Evolutionary conservation across 1,140 invertebrate genomes (phyloP), one percentile per base, ranked within the genome.

Genomic region (Drosophila obscura): DNA sequence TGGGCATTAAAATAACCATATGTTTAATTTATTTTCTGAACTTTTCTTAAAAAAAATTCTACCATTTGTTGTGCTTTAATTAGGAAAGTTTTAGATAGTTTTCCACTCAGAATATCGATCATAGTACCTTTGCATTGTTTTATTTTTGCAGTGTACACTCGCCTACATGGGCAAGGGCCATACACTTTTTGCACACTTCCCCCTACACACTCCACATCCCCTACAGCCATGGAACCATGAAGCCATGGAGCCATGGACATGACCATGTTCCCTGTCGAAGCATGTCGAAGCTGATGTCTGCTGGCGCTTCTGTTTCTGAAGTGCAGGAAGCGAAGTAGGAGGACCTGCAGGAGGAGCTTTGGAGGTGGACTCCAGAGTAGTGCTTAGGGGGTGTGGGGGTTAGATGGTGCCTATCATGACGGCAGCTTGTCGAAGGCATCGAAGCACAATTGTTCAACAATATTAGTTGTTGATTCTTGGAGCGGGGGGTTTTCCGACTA

Each of bases 341-440:
- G 11, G 31, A 31, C 7, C 35, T 39, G 35, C 31, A 39, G 35
- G 35, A 11, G 4, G 1, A 39, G 1, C 35, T 39, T 11, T 11
- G 11, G 35, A 13, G 26, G 26, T 31, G 55, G 39, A 50, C 46
- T 64, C 16, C 41, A 51, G 51, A 51, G 48, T 52, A 48, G 39
- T 51, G 22, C 22, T 24, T 35, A 0, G 41, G 46, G 53, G 28
- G 5, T 35, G 1, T 11, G 43, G 19, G 44, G 26, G 26, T 7
- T 44, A 28, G 26, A 59, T 24, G 26, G 41, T 45, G 49, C 48
- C 58, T 73, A 77, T 73, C 74, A 77, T 76, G 74, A 77, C 69
- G 68, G 74, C 74, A 73, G 74, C 69, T 77, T 73, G 74, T 77
- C 74, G 74, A 68, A 77, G 69, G 62, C 74, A 77, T 77, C 58